phyloP scores from a whole-genome alignment of 2,888 invertebrate genomes.

The Eristalis pertinax region DNA sequence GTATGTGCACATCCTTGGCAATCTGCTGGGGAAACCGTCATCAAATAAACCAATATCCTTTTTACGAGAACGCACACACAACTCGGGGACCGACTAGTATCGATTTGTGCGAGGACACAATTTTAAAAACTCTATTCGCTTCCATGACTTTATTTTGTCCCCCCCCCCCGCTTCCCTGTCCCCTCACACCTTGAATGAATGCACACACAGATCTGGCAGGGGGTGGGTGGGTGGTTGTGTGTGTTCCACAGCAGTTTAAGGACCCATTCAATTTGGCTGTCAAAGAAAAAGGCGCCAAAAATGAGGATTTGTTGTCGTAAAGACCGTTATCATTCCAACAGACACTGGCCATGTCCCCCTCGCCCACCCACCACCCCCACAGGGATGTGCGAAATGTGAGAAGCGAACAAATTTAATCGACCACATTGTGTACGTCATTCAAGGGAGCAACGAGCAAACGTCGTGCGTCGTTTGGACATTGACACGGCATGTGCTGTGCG shows the following conservation, averaged over 20 bases:
- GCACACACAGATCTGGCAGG: not conserved
- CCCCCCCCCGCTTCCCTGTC: not conserved
- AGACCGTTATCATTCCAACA: slow-evolving; percentile 35
- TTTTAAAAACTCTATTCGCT: slow-evolving; percentile 22
- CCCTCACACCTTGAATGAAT: not conserved
- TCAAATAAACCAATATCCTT: slow-evolving; percentile 49
- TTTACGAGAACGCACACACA: not conserved
- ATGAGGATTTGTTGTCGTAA: slow-evolving; percentile 22
- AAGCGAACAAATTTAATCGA: slow-evolving; percentile 45
- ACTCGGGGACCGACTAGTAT: slow-evolving; percentile 1
- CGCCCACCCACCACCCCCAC: not conserved
- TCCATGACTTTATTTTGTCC: slow-evolving; percentile 38
- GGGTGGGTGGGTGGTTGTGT: not conserved
- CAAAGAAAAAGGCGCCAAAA: slow-evolving; percentile 47
- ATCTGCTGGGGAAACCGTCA: slow-evolving; percentile 7
- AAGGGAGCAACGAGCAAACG: not conserved
- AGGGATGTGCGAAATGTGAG: slow-evolving; percentile 2
- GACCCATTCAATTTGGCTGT: slow-evolving; percentile 44
- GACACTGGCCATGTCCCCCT: slow-evolving; percentile 12
- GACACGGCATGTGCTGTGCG: slow-evolving; percentile 8
- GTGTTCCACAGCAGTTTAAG: not conserved
- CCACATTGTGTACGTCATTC: slow-evolving; percentile 50
- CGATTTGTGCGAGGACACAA: slow-evolving; percentile 15
- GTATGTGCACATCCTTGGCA: slow-evolving; percentile 10
- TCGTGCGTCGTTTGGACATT: not conserved